Percentiles rank a stretch among this genome's conserved stretches.
Conservation (phyloP, 2,113 vertebrate genomes). For the Apeltes quadracus region DNA sequence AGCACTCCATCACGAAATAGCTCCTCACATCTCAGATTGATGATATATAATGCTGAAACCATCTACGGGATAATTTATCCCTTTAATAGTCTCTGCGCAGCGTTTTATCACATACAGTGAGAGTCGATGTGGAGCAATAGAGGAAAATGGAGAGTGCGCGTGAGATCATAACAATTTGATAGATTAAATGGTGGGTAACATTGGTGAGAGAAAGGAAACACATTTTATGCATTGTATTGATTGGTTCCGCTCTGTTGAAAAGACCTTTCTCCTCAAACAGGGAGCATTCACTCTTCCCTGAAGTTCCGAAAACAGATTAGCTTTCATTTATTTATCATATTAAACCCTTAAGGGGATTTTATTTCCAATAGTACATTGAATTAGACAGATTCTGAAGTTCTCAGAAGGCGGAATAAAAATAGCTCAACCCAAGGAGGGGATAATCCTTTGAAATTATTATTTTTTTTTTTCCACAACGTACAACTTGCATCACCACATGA, state of each 20-base stretch:
- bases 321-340: conserved; percentile 21
- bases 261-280: conserved; percentile 8
- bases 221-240: conserved; percentile 41
- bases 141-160: conserved; percentile 2
- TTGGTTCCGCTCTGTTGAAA: conserved; percentile 28
- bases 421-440: neutral
- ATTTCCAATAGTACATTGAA: neutral
- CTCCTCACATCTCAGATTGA: conserved; percentile 26
- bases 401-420: neutral
- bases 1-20: conserved; percentile 45
- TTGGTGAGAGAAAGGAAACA: conserved; percentile 6
- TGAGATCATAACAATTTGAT: conserved; percentile 35
- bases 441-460: neutral
- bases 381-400: neutral
- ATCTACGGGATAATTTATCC: conserved; percentile 24
- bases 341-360: conserved; percentile 7
- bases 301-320: conserved; percentile 14
- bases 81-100: conserved; percentile 34
- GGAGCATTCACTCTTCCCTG: neutral
- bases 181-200: conserved; percentile 32
- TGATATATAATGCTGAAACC: conserved; percentile 28
- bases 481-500: neutral
- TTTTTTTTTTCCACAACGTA: neutral
- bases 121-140: conserved; percentile 7
- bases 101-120: conserved; percentile 16